Conservation (phyloP, 2,797 vertebrate species). For the Anabas testudineus region DNA sequence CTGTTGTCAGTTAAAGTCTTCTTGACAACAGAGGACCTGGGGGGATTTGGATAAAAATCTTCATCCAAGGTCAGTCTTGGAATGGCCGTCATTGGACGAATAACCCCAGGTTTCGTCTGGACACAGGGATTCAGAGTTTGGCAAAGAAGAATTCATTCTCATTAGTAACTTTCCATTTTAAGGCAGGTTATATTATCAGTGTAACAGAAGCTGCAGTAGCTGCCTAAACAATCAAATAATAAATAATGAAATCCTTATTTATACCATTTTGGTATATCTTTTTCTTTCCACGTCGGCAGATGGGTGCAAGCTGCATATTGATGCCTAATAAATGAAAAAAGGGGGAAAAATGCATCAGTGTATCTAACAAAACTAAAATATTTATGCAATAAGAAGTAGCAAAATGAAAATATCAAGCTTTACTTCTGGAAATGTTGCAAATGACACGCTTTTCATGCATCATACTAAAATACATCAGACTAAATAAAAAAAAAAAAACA, state of each 20-base stretch:
- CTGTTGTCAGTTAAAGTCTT: slow-evolving; percentile 68
- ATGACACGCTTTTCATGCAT: too few relatives aligned
- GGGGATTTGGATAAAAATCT: slow-evolving; percentile 83
- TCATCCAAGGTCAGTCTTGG: slow-evolving; percentile 82
- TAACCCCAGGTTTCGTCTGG: slow-evolving; percentile 93
- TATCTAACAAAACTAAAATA: background rate
- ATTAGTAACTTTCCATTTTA: background rate
- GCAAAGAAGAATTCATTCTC: background rate
- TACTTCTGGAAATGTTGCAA: background rate
- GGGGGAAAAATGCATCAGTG: slow-evolving; percentile 5
- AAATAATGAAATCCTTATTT: too few relatives aligned
- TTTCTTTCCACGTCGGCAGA: slow-evolving; percentile 50
- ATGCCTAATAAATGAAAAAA: slow-evolving; percentile 70
- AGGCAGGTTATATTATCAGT: background rate
- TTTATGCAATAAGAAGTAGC: too few relatives aligned
- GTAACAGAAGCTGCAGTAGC: background rate
- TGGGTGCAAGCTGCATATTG: slow-evolving; percentile 63
- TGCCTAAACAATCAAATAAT: background rate
- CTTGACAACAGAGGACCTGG: slow-evolving; percentile 83
- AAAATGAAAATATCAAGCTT: too few relatives aligned
- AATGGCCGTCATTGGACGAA: slow-evolving; percentile 86
- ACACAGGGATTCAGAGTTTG: slow-evolving; percentile 76
- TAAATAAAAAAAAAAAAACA: too few relatives aligned
- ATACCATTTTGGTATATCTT: slow-evolving; percentile 61
- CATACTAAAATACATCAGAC: too few relatives aligned